Base-by-base conservation (phyloP, 2,797 vertebrate species). In the Xenopus petersii region DNA sequence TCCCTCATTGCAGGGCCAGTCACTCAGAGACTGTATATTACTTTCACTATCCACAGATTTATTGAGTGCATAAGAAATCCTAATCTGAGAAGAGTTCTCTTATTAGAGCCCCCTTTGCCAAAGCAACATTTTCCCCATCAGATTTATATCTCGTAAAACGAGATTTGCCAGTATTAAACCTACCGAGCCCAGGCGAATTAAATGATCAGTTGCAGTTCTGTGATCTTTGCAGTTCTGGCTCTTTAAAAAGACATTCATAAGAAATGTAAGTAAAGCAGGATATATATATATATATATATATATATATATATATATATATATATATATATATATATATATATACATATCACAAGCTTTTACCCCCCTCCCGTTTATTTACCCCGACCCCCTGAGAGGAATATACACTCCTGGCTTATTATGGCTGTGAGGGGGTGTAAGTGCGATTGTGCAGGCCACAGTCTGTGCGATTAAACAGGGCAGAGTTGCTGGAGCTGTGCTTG, bases 401-500 rank as follows among this genome's bases (percentile, higher is more conserved):
- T 74, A 49, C 66, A 74, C 67, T 33, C 55, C 64, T 60, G 55
- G 36, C 60, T 62, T 60, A 42, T 59, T 49, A 61, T 77, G 6
- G 54, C 4, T 67, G 64, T 77, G 64, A 42, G 48, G 64, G 47
- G 54, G 70, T 67, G 73, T 62, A 21, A 67, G 65, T 67, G 71
- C 69, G 75, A 73, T 63, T 62, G 12, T 61, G 80, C 81, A 82
- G 12, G 21, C 71, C 24, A 56, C 82, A 83, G 86, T 83, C 82
- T 85, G 83, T 83, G 81, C 81, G 85, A 88, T 85, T 74, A 81
- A 85, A 83, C 79, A 88, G 88, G 84, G 86, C 87, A 60, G 58
- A 84, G 87, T 88, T 85, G 80, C 81, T 82, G 84, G 86, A 87
- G 88, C 83, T 88, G 87, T 87, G 82, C 87, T 87, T 87, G 86